Evolutionary conservation across 92 coral and sea anemone species (phyloP), one percentile per base, ranked within the genome.

Genomic region (Zoanthus solanderi): DNA sequence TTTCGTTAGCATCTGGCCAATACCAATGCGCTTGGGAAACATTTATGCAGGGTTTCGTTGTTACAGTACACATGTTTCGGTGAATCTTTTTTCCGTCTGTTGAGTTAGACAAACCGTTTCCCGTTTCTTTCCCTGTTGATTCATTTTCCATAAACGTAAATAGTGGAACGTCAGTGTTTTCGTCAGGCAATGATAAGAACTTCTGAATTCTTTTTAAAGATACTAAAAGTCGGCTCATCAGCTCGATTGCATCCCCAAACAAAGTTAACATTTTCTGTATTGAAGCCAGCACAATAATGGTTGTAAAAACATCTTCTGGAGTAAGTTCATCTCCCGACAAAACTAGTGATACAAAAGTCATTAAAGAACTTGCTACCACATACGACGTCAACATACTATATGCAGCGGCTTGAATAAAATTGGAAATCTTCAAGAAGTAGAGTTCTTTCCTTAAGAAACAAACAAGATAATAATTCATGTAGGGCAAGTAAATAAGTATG

Each of bases 261-360:
- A 17, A 12, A 7, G 34, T 29, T 46, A 81, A 63, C 85, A 66
- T 65, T 81, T 28, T 63, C 56, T 44, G 60, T 8, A 81, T 31
- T 46, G 85, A 81, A 2, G 85, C 16, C 3, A 81, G 32, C 34
- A 81, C 46, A 28, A 81, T 81, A 31, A 81, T 46, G 29, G 85
- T 81, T 29, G 85, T 81, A 71, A 81, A 81, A 48, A 52, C 57
- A 12, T 81, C 85, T 44, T 81, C 85, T 67, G 85, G 85, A 9
- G 75, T 81, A 15, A 81, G 85, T 16, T 65, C 5, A 6, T 0
- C 17, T 28, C 75, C 61, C 65, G 15, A 44, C n/a, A 67, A n/a
- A 7, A 81, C 76, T 12, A 81, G 13, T 1, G 58, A 50, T 3
- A 50, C 31, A 16, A 81, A 81, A 50, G 85, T 42, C 60, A 81